A percentile compares a stretch with the other conserved stretches of the same genome.
These are phyloP conservation scores for Herpetotheres cachinnans DNA, from an alignment of 2,113 vertebrate species.

Conservation along the genomic window DNA sequence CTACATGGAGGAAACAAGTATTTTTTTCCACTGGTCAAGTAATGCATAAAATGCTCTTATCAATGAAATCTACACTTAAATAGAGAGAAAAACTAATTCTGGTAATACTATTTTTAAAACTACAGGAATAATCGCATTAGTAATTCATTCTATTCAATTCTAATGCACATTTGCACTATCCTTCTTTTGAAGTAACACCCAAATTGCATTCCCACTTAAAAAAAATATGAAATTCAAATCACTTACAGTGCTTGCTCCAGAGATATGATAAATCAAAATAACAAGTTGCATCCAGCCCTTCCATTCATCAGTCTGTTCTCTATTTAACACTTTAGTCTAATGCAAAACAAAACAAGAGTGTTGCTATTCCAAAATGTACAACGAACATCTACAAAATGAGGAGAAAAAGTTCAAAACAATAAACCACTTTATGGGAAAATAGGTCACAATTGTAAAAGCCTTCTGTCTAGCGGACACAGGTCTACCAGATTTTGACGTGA, in stretches of 20 bases:
- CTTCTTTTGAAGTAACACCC: not conserved
- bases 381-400: constrained; percentile 36
- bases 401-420: constrained; percentile 44
- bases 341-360: constrained; percentile 57
- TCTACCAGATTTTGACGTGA: not conserved
- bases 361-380: constrained; percentile 59
- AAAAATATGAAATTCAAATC: not conserved
- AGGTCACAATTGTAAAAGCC: not conserved
- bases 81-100: not conserved
- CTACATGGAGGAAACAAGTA: not conserved
- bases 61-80: not conserved
- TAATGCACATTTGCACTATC: not conserved
- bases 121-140: not conserved
- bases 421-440: not conserved
- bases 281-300: constrained; percentile 99
- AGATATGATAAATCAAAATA: constrained; percentile 98
- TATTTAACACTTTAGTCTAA: constrained; percentile 93
- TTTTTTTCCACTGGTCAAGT: not conserved
- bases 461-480: not conserved
- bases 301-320: constrained; percentile 98
- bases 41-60: not conserved
- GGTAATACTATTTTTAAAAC: not conserved
- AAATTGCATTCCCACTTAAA: not conserved
- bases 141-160: not conserved
- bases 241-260: constrained; percentile 96